Evolutionary conservation across 2,113 vertebrate genomes (phyloP).

Genomic region (Grammomys surdaster): DNA sequence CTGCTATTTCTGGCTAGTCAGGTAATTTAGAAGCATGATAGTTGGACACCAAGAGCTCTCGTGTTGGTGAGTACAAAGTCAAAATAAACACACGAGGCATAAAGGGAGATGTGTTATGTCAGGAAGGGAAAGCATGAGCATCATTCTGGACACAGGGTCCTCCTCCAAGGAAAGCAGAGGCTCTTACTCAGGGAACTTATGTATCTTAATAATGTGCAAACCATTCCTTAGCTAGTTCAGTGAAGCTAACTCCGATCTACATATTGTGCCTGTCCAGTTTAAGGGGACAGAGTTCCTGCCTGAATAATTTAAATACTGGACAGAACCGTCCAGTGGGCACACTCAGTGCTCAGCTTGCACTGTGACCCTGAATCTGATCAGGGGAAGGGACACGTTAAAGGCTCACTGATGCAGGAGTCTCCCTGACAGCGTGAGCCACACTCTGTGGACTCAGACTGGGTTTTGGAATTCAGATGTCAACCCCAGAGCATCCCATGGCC

Average conservation of each 20-base stretch:
- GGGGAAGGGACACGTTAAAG: not conserved
- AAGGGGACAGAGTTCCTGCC: not conserved
- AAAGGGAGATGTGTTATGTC: not conserved
- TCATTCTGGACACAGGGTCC: not conserved
- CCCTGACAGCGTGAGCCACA: not conserved
- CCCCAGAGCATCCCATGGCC: not conserved
- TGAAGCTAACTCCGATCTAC: not conserved
- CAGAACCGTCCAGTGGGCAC: not conserved
- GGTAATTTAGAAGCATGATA: not conserved
- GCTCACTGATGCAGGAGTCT: too few relatives aligned
- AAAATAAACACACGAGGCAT: not conserved
- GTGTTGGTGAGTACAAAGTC: not conserved
- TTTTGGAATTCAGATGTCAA: not conserved
- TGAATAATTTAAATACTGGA: not conserved
- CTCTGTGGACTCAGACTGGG: not conserved
- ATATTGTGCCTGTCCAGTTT: not conserved
- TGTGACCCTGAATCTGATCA: not conserved
- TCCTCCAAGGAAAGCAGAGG: not conserved
- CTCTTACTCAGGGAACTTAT: not conserved
- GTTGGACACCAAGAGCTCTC: not conserved
- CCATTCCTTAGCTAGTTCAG: not conserved
- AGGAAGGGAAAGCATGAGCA: not conserved
- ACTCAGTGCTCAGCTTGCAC: not conserved
- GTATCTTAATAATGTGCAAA: not conserved
- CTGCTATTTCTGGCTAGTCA: not conserved